Conservation (phyloP, 2,888 invertebrate species). For the Oligia latruncula region DNA sequence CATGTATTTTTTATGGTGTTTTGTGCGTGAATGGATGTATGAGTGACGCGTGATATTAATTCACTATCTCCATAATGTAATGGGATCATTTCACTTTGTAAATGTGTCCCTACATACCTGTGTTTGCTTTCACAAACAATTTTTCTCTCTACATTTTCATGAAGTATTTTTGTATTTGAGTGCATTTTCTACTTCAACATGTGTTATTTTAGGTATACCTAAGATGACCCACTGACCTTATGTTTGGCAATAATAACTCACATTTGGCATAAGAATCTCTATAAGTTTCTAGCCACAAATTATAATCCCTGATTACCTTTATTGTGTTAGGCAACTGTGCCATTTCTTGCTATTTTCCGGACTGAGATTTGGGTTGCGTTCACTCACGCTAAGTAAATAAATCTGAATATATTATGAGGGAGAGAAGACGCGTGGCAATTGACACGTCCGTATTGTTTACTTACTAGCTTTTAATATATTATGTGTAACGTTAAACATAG, state of each 20-base stretch:
- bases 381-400: slow-evolving; percentile 16
- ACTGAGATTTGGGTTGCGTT: slow-evolving; percentile 1
- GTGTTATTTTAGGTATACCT: background rate
- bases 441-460: slow-evolving; percentile 41
- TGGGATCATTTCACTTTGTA: slow-evolving; percentile 64
- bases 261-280: slow-evolving; percentile 41
- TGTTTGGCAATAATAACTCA: slow-evolving; percentile 1
- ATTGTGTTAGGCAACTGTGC: slow-evolving; percentile 15
- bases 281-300: slow-evolving; percentile 43
- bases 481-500: background rate
- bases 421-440: slow-evolving; percentile 34
- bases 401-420: slow-evolving; percentile 21
- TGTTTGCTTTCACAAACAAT: slow-evolving; percentile 27
- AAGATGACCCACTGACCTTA: no score
- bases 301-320: slow-evolving; percentile 55
- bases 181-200: background rate
- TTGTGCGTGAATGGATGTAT: slow-evolving; percentile 66
- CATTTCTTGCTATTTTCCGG: slow-evolving; percentile 17
- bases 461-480: slow-evolving; percentile 14
- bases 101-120: slow-evolving; percentile 28
- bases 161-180: background rate
- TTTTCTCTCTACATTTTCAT: background rate
- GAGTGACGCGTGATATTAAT: slow-evolving; percentile 67
- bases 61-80: slow-evolving; percentile 79
- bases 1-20: slow-evolving; percentile 41